Conservation (phyloP, 2,888 invertebrate genomes). For the Ypsolopha scabrella region DNA sequence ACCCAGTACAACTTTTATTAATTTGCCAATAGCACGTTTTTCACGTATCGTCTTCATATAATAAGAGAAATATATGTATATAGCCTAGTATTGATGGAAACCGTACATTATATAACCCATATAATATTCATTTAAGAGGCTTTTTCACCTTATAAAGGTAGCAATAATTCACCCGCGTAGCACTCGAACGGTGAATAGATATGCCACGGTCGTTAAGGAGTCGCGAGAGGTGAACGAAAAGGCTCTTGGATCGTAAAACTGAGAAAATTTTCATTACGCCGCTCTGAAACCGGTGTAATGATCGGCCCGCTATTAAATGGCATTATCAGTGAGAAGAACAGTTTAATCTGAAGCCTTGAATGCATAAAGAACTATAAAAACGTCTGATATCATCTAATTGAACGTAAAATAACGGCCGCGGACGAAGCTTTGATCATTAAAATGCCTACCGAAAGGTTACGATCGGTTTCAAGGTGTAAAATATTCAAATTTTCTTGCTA, state of each 20-base stretch:
- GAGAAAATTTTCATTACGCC: conserved; percentile 57
- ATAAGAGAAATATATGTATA: too few relatives aligned
- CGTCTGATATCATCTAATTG: conserved; percentile 68
- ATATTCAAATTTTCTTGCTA: conserved; percentile 54
- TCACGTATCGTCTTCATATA: too few relatives aligned
- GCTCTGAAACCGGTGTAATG: conserved; percentile 49
- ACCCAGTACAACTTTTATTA: too few relatives aligned
- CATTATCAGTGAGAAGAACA: conserved; percentile 53
- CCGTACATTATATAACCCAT: too few relatives aligned
- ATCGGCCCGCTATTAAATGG: conserved; percentile 55
- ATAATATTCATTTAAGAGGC: too few relatives aligned
- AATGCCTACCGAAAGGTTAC: conserved; percentile 45
- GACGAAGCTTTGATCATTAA: conserved; percentile 37
- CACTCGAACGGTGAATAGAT: not conserved
- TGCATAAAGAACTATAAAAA: conserved; percentile 66
- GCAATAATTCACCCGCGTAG: not conserved
- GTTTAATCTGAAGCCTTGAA: conserved; percentile 58
- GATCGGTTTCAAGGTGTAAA: conserved; percentile 50
- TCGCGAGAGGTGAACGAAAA: conserved; percentile 12
- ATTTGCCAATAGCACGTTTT: not conserved
- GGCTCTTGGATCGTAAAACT: conserved; percentile 43
- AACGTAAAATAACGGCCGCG: conserved; percentile 45
- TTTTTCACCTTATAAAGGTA: not conserved
- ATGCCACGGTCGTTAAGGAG: conserved; percentile 9
- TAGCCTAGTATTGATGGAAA: too few relatives aligned